These are phyloP conservation scores for Orthonychiurus folsomi DNA, from an alignment of 2,888 invertebrate genomes.

Conservation along the genomic window DNA sequence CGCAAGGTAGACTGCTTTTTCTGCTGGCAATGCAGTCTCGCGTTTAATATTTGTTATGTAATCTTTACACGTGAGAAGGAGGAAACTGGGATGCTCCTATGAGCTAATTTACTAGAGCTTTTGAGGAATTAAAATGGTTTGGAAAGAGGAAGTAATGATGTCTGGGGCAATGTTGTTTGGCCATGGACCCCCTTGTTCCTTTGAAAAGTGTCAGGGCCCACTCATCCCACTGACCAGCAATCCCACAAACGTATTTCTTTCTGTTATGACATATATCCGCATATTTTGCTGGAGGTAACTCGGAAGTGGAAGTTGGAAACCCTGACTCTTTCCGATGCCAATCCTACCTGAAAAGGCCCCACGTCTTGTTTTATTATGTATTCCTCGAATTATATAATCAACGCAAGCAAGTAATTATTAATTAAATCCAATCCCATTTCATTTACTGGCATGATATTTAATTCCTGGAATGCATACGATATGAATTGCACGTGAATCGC, in stretches of 20 bases:
- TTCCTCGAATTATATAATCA: too few species aligned
- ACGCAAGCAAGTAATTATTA: too few species aligned
- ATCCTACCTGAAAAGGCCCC: too few species aligned
- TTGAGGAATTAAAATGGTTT: neutral
- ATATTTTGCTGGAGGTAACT: constrained; percentile 26
- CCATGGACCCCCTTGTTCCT: constrained; percentile 28
- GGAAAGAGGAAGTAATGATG: neutral
- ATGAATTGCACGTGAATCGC: too few species aligned
- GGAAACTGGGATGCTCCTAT: neutral
- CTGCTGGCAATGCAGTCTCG: neutral
- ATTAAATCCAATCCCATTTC: too few species aligned
- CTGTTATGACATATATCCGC: constrained; percentile 26
- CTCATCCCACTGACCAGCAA: constrained; percentile 5
- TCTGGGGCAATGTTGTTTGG: constrained; percentile 20
- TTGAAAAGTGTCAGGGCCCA: constrained; percentile 30
- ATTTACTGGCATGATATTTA: too few species aligned
- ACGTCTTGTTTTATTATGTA: too few species aligned
- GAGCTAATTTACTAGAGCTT: neutral
- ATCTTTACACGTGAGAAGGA: neutral
- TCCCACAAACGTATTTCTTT: constrained; percentile 8
- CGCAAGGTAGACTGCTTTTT: constrained; percentile 38
- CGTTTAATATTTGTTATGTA: neutral
- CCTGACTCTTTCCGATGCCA: constrained; percentile 33
- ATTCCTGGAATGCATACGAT: too few species aligned
- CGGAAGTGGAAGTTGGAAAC: constrained; percentile 32